Percentiles rank a stretch among this genome's conserved stretches.
Conservation (phyloP, 2,113 vertebrate genomes). For the Gallinago jamesoni region DNA sequence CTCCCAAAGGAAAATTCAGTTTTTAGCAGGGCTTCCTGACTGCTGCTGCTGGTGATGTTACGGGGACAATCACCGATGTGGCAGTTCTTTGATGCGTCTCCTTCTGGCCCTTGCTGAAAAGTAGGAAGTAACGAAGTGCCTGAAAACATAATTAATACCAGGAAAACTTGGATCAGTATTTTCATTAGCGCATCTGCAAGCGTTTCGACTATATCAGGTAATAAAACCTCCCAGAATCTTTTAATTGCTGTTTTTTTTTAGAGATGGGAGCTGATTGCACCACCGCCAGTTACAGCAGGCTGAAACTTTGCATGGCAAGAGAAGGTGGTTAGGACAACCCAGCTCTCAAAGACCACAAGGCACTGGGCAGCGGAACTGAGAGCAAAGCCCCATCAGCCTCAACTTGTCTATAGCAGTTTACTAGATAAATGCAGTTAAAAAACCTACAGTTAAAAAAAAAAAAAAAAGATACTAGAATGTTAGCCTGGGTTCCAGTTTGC, state of each 20-base stretch:
- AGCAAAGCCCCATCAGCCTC: neutral
- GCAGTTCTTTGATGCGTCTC: neutral
- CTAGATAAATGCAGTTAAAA: neutral
- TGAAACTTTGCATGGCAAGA: neutral
- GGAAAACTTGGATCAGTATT: neutral
- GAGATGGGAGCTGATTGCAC: neutral
- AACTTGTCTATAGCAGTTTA: neutral
- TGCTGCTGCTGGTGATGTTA: neutral
- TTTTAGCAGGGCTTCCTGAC: slow-evolving; percentile 9
- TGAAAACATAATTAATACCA: slow-evolving; percentile 13
- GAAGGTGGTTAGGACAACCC: neutral
- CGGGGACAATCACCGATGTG: neutral
- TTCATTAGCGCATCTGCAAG: neutral
- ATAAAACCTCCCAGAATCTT: neutral
- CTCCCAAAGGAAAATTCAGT: neutral
- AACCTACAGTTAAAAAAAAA: neutral
- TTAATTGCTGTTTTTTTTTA: neutral
- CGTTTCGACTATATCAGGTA: neutral
- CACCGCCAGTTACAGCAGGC: neutral
- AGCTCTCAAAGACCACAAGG: neutral
- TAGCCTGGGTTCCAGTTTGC: neutral
- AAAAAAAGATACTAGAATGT: neutral
- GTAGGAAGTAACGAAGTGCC: slow-evolving; percentile 1
- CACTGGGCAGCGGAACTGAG: neutral
- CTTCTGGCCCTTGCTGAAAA: slow-evolving; percentile 19